Conservation (phyloP, 2,888 invertebrate species). For the Isotomurus palustris region DNA sequence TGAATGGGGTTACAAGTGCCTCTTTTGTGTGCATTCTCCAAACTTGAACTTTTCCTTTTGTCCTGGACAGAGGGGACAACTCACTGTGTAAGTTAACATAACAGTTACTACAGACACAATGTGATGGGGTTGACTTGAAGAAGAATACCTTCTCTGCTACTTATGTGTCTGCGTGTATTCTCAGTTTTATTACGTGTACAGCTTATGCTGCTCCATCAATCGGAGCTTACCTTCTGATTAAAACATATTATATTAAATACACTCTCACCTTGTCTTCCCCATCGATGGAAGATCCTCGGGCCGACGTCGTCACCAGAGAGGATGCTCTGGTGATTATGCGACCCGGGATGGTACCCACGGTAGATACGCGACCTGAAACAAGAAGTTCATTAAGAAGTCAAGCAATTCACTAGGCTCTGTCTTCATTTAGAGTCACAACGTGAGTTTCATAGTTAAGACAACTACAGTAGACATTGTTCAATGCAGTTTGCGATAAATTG, state of each 20-base stretch:
- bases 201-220: no score
- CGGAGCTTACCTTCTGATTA: no score
- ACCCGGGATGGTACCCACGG: conserved; percentile 67
- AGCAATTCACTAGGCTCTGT: background rate
- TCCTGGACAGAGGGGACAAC: background rate
- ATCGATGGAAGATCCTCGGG: conserved; percentile 48
- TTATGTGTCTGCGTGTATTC: no score
- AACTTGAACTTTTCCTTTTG: conserved; percentile 1
- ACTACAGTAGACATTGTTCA: no score
- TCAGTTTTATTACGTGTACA: no score
- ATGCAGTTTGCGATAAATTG: background rate
- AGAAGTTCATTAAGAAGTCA: background rate
- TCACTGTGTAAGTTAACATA: no score
- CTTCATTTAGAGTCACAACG: no score
- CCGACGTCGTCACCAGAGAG: conserved; percentile 54
- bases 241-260: no score
- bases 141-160: no score
- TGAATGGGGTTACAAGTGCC: background rate
- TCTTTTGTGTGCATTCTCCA: background rate
- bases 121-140: no score
- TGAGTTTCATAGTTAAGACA: no score
- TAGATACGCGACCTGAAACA: conserved; percentile 64
- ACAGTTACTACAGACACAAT: no score
- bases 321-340: conserved; percentile 60
- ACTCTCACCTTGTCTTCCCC: conserved; percentile 45